These are phyloP conservation scores for Austrolebias charrua DNA, from an alignment of 2,797 vertebrate species.

Conservation along the genomic window DNA sequence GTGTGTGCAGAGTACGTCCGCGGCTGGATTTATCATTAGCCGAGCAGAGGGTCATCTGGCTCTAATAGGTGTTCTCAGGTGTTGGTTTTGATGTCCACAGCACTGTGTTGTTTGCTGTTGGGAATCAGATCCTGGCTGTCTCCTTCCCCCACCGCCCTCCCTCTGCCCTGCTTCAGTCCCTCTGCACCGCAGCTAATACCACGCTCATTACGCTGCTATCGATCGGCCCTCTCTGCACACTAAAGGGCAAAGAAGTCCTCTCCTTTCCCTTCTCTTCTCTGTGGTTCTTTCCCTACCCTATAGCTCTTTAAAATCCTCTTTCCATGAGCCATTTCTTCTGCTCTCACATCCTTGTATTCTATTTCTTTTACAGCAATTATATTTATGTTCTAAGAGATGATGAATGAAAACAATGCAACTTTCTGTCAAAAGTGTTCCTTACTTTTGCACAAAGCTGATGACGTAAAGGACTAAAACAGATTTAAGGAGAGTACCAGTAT, in stretches of 20 bases:
- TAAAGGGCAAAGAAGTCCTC: slow-evolving; percentile 70
- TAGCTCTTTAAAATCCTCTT: slow-evolving; percentile 59
- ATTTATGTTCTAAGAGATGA: slow-evolving; percentile 31
- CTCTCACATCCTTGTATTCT: too few species aligned
- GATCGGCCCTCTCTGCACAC: slow-evolving; percentile 67
- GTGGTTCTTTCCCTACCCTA: slow-evolving; percentile 58
- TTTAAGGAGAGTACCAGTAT: slow-evolving; percentile 17
- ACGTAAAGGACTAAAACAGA: slow-evolving; percentile 7
- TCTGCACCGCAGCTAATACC: slow-evolving; percentile 74
- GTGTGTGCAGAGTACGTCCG: slow-evolving; percentile 31
- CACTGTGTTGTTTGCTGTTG: slow-evolving; percentile 74
- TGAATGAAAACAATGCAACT: background rate
- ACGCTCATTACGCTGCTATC: slow-evolving; percentile 75
- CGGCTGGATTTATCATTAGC: slow-evolving; percentile 58
- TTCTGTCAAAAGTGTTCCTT: background rate
- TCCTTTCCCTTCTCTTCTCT: slow-evolving; percentile 55
- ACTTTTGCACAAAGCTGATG: background rate
- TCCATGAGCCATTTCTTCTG: slow-evolving; percentile 33
- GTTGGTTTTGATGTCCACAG: slow-evolving; percentile 67
- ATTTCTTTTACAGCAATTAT: slow-evolving; percentile 34
- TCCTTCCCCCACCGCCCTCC: slow-evolving; percentile 53
- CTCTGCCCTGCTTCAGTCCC: slow-evolving; percentile 63
- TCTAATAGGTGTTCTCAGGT: slow-evolving; percentile 76
- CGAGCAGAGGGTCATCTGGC: slow-evolving; percentile 64
- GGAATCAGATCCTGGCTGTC: slow-evolving; percentile 66